Evolutionary conservation across 1,140 invertebrate genomes (phyloP), one percentile per base, ranked within the genome.

Genomic region (Neodiprion pinetum): DNA sequence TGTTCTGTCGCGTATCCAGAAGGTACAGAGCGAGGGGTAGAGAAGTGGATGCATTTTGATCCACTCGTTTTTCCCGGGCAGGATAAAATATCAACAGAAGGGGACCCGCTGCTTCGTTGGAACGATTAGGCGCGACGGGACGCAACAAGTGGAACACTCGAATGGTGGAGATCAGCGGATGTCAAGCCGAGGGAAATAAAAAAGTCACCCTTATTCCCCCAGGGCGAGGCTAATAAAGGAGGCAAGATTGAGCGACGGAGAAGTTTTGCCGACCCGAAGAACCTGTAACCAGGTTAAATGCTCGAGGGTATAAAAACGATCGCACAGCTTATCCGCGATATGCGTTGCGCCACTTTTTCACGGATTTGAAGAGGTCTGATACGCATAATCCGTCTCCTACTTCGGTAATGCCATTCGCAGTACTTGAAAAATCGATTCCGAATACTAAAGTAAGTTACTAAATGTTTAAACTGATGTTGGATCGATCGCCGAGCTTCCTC

Each of bases 181-280:
- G 84, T 84, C 84, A 84, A 84, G 82, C 78, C 77, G 80, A 79
- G 80, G 79, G 80, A 84, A 84, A 82, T 82, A 82, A 82, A 85
- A 85, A 84, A 84, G 80, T 81, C 81, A 81, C 80, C 81, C 83
- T 80, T 65, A 53, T 74, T 78, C 72, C 76, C 76, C 72, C 73
- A 75, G 71, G 80, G 73, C 53, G 73, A 74, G 74, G 77, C 82
- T 83, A 83, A 85, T 85, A 84, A 83, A 84, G 81, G 82, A 61
- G 53, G 53, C 53, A 61, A 9, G 53, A 17, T 61, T 14, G 53
- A 17, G 53, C 53, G n/a, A 17, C 53, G 11, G 53, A 61, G 53
- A 17, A 61, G 53, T 61, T 14, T 12, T 12, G 53, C 53, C 11
- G 9, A 61, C 8, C 11, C 53, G n/a, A 61, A 17, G 53, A 61